These are phyloP conservation scores for Anthopleura xanthogrammica DNA, from an alignment of 92 coral and sea anemone species.

Conservation along the genomic window DNA sequence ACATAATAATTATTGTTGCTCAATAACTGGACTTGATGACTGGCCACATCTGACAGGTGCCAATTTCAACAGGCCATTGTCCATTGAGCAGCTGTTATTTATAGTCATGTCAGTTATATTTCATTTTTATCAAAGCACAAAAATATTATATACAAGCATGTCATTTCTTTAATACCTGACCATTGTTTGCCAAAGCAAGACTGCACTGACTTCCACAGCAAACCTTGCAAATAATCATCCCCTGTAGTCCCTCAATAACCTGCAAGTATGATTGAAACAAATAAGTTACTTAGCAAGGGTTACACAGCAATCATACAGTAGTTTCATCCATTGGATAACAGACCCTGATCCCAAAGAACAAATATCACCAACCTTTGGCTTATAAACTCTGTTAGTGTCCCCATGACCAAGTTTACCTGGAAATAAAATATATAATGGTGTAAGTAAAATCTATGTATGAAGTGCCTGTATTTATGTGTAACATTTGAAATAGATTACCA, in stretches of 20 bases:
- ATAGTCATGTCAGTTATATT: not conserved
- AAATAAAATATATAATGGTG: not conserved
- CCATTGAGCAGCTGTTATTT: no score
- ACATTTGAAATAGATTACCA: conserved; percentile 35
- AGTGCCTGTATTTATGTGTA: not conserved
- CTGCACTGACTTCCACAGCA: conserved; percentile 88
- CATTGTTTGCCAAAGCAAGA: conserved; percentile 67
- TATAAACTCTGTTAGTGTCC: conserved; percentile 85
- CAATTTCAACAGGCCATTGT: no score
- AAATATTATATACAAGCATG: no score
- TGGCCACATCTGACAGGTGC: no score
- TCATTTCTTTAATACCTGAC: conserved; percentile 41
- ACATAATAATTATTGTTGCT: no score
- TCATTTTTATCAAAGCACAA: no score
- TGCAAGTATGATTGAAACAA: not conserved
- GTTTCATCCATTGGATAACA: no score
- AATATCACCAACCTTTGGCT: conserved; percentile 57
- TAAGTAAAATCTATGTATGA: not conserved
- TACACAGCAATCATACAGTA: no score
- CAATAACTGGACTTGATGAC: no score
- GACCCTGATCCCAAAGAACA: no score
- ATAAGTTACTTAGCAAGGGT: not conserved
- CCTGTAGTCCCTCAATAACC: conserved; percentile 78
- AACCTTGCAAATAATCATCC: conserved; percentile 67
- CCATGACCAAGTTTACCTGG: conserved; percentile 92